Conservation (phyloP, 2,888 invertebrate genomes). For the Tetranychus piercei region DNA sequence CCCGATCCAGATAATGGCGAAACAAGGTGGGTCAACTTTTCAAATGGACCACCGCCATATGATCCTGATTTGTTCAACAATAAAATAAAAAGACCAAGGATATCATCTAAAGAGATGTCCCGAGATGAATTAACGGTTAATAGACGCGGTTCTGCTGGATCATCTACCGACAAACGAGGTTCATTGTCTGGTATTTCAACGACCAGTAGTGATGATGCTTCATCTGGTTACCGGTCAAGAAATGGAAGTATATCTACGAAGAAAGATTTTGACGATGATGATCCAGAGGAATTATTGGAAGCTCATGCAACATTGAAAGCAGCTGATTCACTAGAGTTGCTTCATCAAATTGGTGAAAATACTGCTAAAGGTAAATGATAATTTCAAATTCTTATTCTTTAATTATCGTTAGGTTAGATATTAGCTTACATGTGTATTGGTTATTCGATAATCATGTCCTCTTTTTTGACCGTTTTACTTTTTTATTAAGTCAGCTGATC, state of each 20-base stretch:
- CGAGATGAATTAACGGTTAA: neutral
- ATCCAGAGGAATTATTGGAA: neutral
- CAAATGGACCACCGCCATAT: neutral
- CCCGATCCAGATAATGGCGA: conserved; percentile 3
- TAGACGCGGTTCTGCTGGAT: neutral
- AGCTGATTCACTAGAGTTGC: neutral
- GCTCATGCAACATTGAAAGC: neutral
- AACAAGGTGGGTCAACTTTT: neutral
- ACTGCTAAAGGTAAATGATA: neutral
- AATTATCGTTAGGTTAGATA: neutral
- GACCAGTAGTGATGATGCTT: neutral
- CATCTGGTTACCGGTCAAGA: neutral
- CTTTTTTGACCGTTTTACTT: neutral
- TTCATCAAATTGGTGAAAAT: conserved; percentile 7
- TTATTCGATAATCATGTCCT: neutral
- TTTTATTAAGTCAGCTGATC: neutral
- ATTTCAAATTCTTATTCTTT: neutral
- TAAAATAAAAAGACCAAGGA: neutral
- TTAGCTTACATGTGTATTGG: neutral
- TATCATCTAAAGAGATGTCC: neutral
- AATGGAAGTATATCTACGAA: neutral
- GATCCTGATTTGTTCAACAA: neutral
- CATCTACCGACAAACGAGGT: neutral
- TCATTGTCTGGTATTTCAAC: neutral
- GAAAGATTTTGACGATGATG: neutral